These are phyloP conservation scores for Nemoura dubitans DNA, from an alignment of 2,888 invertebrate genomes.

Conservation along the genomic window DNA sequence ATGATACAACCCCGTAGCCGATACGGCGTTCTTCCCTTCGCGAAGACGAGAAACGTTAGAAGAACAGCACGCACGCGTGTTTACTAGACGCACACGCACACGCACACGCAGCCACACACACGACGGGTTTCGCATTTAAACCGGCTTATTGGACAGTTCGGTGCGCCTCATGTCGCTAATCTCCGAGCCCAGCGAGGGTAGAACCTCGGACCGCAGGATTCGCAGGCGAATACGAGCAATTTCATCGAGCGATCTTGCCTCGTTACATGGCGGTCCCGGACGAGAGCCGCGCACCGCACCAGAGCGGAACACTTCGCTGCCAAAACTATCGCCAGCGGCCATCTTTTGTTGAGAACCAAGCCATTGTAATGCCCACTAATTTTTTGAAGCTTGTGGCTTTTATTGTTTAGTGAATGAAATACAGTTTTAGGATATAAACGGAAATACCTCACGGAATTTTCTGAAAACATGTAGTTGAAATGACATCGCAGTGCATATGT, in stretches of 20 bases:
- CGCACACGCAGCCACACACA: not conserved
- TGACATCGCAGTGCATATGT: no score
- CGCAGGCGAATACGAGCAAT: conserved; percentile 27
- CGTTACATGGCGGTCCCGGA: not conserved
- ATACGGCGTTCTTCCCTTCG: not conserved
- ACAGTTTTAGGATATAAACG: no score
- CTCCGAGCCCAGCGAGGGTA: not conserved
- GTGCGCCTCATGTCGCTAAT: conserved; percentile 33
- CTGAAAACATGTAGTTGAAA: no score
- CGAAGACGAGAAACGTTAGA: not conserved
- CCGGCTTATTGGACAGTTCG: conserved; percentile 39
- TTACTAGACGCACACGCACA: not conserved
- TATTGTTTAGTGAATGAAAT: no score
- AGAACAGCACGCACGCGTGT: not conserved
- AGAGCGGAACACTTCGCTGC: not conserved
- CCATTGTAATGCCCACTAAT: no score
- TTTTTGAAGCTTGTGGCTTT: no score
- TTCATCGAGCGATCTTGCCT: not conserved
- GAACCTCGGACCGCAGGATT: conserved; percentile 17
- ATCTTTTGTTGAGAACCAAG: no score
- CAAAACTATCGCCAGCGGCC: no score
- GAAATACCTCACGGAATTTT: no score
- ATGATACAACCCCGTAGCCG: not conserved
- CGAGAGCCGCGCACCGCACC: not conserved
- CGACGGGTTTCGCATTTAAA: conserved; percentile 36